Base-by-base conservation (phyloP, 1,140 invertebrate genomes). In the Pristionchus pacificus region DNA sequence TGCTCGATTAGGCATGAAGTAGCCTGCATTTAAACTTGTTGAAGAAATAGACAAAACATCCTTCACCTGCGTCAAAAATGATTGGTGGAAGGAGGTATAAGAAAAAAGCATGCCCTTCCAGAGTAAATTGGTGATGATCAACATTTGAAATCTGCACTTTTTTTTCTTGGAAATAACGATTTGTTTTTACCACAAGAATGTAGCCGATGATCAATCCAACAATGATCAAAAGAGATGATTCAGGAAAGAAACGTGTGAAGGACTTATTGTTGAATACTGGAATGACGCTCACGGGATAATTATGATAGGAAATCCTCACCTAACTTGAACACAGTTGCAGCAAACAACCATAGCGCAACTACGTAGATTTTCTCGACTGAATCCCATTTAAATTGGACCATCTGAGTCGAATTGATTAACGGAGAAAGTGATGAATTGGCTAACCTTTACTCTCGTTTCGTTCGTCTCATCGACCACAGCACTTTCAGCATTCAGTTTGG, bases 1-100 rank as follows among this genome's bases (percentile, higher is more conserved):
- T 55, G 61, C 55, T 28, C 77, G 77, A 71, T 77, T 80, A 24
- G 77, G 77, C 77, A 79, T 79, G 31, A 80, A 79, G 31, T 79
- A 79, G 30, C 77, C 77, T 77, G 27, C 59, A 63, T 24, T 29
- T 6, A 30, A 69, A 67, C 24, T 27, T 25, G 6, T n/a, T 76
- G 31, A 19, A 28, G 69, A 72, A 38, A n/a, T n/a, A n/a, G n/a
- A n/a, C n/a, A n/a, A n/a, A n/a, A n/a, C n/a, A n/a, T 72, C 13
- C 19, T 14, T 65, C 24, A 77, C 95, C 78, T 15, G 79, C 79
- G 64, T 80, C 72, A n/a, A 73, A 77, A 63, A 85, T 85, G 80
- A 84, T 87, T 81, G 86, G 86, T 14, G 86, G 86, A 29, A 80
- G 69, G 0, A 80, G 49, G 38, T 75, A 78, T 15, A 80, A 60